Evolutionary conservation across 2,888 invertebrate species (phyloP), one percentile per base, ranked within the genome.

Genomic region (Podabrus alpinus): DNA sequence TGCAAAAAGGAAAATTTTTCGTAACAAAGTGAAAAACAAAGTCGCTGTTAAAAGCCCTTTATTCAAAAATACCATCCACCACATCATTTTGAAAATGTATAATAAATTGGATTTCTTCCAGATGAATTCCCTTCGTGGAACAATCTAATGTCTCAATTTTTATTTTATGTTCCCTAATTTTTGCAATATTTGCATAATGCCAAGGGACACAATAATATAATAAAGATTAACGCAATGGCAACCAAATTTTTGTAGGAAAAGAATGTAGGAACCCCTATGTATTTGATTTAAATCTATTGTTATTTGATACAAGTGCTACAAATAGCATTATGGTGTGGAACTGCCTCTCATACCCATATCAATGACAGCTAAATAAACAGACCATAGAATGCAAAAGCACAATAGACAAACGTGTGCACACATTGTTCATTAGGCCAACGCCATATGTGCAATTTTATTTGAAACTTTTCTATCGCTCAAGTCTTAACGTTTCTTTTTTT

Each of bases 271-370:
- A 69, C 75, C 75, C 75, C 75, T 70, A n/a, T 69, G 70, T 76
- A 76, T 76, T 76, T 76, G 75, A 76, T 76, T 76, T 76, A 76
- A 72, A 68, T 76, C 68, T 68, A 73, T 72, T 75, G 68, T 72
- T 72, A 67, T 73, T 76, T 69, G 73, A 66, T 69, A 70, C 73
- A 76, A 75, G 70, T 71, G 75, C 66, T 76, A 73, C 69, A 70
- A 76, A 76, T 75, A 69, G 75, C 68, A 75, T 75, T 75, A 76
- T 73, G 70, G 66, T 59, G 67, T 72, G 72, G 67, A 69, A 66
- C 74, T 24, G 71, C 71, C 60, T 68, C 68, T 67, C 72, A 24
- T 19, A 76, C 73, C 75, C 75, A 73, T 73, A 70, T 73, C 72
- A 69, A 60, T 73, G 75, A 76, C 75, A 76, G 73, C 72, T 73